phyloP scores from a whole-genome alignment of 37 sponge, comb jelly and placozoan genomes.

The Amphimedon queenslandica region DNA sequence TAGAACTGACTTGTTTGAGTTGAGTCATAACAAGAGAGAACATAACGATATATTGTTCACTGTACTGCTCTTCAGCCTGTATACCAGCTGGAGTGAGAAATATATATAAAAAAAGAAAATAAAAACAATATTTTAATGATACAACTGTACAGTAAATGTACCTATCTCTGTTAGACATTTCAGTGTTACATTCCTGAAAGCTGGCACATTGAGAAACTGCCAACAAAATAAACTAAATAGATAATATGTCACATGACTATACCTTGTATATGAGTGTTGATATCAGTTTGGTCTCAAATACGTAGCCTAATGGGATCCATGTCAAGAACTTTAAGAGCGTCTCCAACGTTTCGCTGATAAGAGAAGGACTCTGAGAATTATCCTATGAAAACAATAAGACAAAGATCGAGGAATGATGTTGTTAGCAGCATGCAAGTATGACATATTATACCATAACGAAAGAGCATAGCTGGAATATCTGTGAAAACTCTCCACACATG shows the following conservation, averaged over 20 bases:
- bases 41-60: slow-evolving; percentile 73
- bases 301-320: slow-evolving; percentile 99
- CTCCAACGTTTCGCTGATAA: slow-evolving; percentile 68
- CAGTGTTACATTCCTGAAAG: slow-evolving; percentile 96
- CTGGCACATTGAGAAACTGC: slow-evolving; percentile 91
- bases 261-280: slow-evolving; percentile 93
- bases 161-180: slow-evolving; percentile 97
- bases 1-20: slow-evolving; percentile 69
- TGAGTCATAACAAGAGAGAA: slow-evolving; percentile 87
- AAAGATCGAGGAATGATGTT: not conserved
- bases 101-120: slow-evolving; percentile 1
- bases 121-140: not conserved
- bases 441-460: slow-evolving; percentile 76
- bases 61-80: slow-evolving; percentile 74
- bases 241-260: not conserved
- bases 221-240: not conserved
- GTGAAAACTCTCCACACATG: slow-evolving; percentile 97
- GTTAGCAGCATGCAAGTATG: not conserved
- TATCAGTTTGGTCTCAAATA: slow-evolving; percentile 99
- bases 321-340: slow-evolving; percentile 88
- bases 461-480: slow-evolving; percentile 86
- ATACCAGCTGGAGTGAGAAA: slow-evolving; percentile 60
- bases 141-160: slow-evolving; percentile 10
- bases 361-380: slow-evolving; percentile 74
- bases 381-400: slow-evolving; percentile 37